Base-by-base conservation (phyloP, 2,113 vertebrate genomes). In the Mirounga angustirostris region DNA sequence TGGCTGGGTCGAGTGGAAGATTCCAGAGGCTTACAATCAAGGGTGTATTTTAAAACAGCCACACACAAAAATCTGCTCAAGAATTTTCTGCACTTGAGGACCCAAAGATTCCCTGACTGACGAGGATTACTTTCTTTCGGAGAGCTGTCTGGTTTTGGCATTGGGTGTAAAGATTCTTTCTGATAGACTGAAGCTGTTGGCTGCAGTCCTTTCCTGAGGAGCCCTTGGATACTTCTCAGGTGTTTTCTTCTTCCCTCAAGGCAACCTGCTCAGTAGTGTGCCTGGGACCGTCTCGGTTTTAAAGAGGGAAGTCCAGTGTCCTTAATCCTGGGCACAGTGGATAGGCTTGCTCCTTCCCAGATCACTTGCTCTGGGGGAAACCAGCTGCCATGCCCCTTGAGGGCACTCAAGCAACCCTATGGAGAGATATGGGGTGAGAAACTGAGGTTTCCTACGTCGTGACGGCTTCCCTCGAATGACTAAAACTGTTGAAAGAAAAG, bases 231-330 rank as follows among this genome's bases (percentile, higher is more conserved):
- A 33, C 79, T 69, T 87, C 76, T 81, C 36, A 65, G 40, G 22
- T 78, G 6, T 86, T 96, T 96, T 84, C 43, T 90, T 87, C 50
- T 87, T 90, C 90, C 52, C 86, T 73, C 46, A 69, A 94, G 28
- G 30, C 74, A 92, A 82, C 18, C 19, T 36, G 40, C 28, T 52
- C 58, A 56, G 9, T 26, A 50, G 9, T 80, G 36, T 61, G 28
- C 22, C 33, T 1, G 11, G 18, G 2, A 36, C 40, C 56, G 1
- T 56, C 9, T 11, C 40, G 50, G 16, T 79, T 94, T 95, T 58
- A 92, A 92, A 94, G 46, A 5, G 26, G 52, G 21, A 93, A 78
- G 24, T 86, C 83, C 58, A 28, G 4, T 14, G 9, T 85, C 52
- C 50, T 79, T 26, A 73, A 15, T 71, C 16, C 24, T 78, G 36